phyloP scores from a whole-genome alignment of 2,888 invertebrate genomes.

The Limulus polyphemus region DNA sequence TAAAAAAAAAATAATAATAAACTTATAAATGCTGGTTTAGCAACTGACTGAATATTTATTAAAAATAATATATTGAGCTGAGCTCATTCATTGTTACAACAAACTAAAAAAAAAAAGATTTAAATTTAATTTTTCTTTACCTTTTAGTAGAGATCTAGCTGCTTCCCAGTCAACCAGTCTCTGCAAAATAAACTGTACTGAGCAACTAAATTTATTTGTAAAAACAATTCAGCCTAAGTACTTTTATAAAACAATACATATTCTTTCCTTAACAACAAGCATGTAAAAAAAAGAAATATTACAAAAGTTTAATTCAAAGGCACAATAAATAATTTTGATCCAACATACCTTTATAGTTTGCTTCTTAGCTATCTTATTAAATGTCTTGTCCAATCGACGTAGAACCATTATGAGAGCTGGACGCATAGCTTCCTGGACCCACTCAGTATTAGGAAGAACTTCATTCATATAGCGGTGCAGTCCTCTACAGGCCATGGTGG shows the following conservation, averaged over 20 bases:
- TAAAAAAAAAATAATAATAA: too few relatives aligned
- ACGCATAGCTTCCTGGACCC: constrained; percentile 81
- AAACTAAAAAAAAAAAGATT: too few relatives aligned
- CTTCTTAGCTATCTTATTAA: constrained; percentile 93
- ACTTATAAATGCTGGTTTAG: too few relatives aligned
- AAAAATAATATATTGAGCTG: too few relatives aligned
- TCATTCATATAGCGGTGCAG: constrained; percentile 83
- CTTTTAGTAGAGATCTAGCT: constrained; percentile 81
- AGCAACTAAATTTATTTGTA: too few relatives aligned
- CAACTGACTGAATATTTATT: too few relatives aligned
- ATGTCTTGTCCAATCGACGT: constrained; percentile 86
- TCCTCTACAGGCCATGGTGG: constrained; percentile 90
- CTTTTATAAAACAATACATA: too few relatives aligned
- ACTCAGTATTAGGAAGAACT: constrained; percentile 84
- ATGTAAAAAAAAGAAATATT: constrained; percentile 2
- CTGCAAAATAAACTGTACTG: constrained; percentile 39
- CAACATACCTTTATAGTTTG: constrained; percentile 62
- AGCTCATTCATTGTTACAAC: too few relatives aligned
- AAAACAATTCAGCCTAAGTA: too few relatives aligned
- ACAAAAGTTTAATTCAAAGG: neutral
- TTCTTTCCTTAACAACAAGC: neutral
- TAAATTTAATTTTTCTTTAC: constrained; percentile 21
- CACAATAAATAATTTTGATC: constrained; percentile 4
- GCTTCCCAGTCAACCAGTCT: constrained; percentile 96
- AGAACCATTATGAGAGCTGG: constrained; percentile 85